Conservation (phyloP, 2,797 vertebrate genomes). For the Chromobotia macracanthus region DNA sequence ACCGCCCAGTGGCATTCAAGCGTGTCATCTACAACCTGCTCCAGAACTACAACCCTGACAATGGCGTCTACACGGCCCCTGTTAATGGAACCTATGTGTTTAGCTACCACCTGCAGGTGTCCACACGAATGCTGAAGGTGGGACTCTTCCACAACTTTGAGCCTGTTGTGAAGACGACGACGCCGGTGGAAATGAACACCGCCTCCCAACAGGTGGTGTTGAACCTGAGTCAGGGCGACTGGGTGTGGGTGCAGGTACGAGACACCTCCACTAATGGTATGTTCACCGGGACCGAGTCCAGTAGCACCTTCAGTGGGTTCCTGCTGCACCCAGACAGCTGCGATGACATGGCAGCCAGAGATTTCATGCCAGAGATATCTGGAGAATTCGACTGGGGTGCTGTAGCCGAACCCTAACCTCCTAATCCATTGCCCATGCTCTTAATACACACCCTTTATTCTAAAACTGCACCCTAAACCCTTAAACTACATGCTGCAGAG, state of each 20-base stretch:
- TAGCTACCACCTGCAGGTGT: slow-evolving; percentile 63
- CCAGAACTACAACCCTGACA: slow-evolving; percentile 50
- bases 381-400: slow-evolving; percentile 31
- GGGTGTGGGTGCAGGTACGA: slow-evolving; percentile 72
- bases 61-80: slow-evolving; percentile 69
- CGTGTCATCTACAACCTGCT: slow-evolving; percentile 62
- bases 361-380: neutral
- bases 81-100: slow-evolving; percentile 77
- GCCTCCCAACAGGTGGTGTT: slow-evolving; percentile 68
- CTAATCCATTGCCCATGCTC: too few relatives aligned
- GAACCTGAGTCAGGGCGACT: slow-evolving; percentile 54
- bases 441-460: neutral
- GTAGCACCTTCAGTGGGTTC: slow-evolving; percentile 73
- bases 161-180: slow-evolving; percentile 64
- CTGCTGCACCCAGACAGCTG: slow-evolving; percentile 71
- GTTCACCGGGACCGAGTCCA: slow-evolving; percentile 57
- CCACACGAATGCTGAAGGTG: slow-evolving; percentile 57
- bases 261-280: slow-evolving; percentile 64
- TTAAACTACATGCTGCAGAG: neutral
- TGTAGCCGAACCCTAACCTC: neutral
- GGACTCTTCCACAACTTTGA: slow-evolving; percentile 70
- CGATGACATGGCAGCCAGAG: slow-evolving; percentile 48
- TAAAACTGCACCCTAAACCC: neutral
- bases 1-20: slow-evolving; percentile 64
- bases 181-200: slow-evolving; percentile 16